Evolutionary conservation across 2,113 vertebrate genomes (phyloP).

Genomic region (Chloropsis hardwickii): DNA sequence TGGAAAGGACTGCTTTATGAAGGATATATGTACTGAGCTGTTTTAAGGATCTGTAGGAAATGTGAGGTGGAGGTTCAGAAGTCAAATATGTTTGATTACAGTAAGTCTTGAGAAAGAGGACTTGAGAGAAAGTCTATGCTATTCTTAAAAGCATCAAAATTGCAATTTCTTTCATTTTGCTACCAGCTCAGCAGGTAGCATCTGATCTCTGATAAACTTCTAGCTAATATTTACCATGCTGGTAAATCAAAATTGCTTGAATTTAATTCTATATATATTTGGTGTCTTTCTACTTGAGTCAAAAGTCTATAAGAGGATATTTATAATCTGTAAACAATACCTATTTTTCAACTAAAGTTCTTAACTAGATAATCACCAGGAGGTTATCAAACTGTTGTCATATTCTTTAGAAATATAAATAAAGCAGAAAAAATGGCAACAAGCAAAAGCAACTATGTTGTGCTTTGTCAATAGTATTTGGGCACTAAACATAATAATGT

Average conservation of each 20-base stretch:
- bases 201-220: constrained; percentile 25
- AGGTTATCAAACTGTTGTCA: constrained; percentile 3
- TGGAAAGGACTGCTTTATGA: background rate
- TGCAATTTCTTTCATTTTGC: constrained; percentile 2
- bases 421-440: background rate
- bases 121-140: background rate
- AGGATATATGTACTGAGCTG: background rate
- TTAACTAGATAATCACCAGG: background rate
- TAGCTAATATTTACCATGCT: background rate
- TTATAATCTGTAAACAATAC: background rate
- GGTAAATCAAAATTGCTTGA: constrained; percentile 2
- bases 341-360: constrained; percentile 32
- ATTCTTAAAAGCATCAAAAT: background rate
- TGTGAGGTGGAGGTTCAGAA: background rate
- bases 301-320: background rate
- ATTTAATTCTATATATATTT: background rate
- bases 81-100: background rate
- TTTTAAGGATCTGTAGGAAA: background rate
- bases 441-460: background rate
- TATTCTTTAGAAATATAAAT: background rate
- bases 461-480: background rate
- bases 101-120: background rate
- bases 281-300: background rate
- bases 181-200: background rate
- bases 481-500: background rate